phyloP scores from a whole-genome alignment of 1,140 invertebrate genomes.

The Lithobius niger region DNA sequence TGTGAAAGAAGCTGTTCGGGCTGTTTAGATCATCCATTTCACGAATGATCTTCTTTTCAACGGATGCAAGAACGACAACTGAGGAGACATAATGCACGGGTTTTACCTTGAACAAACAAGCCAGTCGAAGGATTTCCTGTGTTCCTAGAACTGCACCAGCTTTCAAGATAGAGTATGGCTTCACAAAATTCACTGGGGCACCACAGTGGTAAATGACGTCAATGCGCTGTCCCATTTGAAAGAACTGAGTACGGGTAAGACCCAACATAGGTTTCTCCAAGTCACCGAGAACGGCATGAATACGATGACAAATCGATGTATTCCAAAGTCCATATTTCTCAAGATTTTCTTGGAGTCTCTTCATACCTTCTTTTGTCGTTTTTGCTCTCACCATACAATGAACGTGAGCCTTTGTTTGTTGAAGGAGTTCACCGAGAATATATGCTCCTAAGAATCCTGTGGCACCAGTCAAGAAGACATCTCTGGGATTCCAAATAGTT shows the following conservation, averaged over 20 bases:
- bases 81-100: slow-evolving; percentile 5
- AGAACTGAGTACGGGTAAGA: background rate
- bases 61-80: background rate
- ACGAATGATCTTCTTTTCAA: background rate
- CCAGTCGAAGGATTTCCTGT: slow-evolving; percentile 4
- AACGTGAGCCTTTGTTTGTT: slow-evolving; percentile 29
- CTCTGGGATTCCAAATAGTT: background rate
- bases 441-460: slow-evolving; percentile 37
- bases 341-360: background rate
- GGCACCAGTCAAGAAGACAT: slow-evolving; percentile 33
- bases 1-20: slow-evolving; percentile 13
- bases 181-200: slow-evolving; percentile 4
- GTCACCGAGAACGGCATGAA: background rate
- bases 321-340: background rate
- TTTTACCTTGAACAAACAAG: slow-evolving; percentile 4
- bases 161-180: slow-evolving; percentile 5
- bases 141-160: slow-evolving; percentile 2
- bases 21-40: slow-evolving; percentile 5
- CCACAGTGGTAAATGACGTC: slow-evolving; percentile 7
- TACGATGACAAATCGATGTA: background rate
- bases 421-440: slow-evolving; percentile 30
- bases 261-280: slow-evolving; percentile 3
- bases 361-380: background rate
- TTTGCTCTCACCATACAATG: slow-evolving; percentile 35
- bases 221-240: background rate